These are phyloP conservation scores for Columbina picui DNA, from an alignment of 2,113 vertebrate species.

Conservation along the genomic window DNA sequence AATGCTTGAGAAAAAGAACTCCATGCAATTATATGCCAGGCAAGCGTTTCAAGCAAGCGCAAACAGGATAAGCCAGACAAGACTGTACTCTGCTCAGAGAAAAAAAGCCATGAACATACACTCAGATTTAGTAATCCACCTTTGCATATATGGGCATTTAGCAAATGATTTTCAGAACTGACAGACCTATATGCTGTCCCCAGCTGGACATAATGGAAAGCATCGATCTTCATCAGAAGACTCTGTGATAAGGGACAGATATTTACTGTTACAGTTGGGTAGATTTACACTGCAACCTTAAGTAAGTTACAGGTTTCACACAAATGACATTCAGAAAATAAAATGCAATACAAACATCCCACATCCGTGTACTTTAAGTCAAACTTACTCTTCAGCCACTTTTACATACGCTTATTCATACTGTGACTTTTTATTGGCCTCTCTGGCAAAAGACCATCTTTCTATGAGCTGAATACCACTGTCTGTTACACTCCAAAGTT, in stretches of 20 bases:
- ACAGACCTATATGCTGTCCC: constrained; percentile 83
- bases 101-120: neutral
- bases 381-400: neutral
- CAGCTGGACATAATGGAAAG: constrained; percentile 84
- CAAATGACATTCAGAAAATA: neutral
- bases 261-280: neutral
- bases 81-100: neutral
- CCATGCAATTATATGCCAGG: neutral
- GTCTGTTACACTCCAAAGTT: neutral
- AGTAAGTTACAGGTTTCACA: neutral
- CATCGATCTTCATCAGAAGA: constrained; percentile 86
- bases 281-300: neutral
- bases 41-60: constrained; percentile 20
- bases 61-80: constrained; percentile 30
- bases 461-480: neutral
- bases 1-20: constrained; percentile 7
- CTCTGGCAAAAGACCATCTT: neutral
- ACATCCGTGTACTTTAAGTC: neutral
- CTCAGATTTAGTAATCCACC: neutral
- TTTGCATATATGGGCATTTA: neutral
- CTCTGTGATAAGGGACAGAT: constrained; percentile 65
- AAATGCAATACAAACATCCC: neutral
- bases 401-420: neutral
- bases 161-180: neutral
- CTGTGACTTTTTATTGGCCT: neutral